Conservation (phyloP, 92 coral and sea anemone genomes). For the Anthopleura xanthogrammica region DNA sequence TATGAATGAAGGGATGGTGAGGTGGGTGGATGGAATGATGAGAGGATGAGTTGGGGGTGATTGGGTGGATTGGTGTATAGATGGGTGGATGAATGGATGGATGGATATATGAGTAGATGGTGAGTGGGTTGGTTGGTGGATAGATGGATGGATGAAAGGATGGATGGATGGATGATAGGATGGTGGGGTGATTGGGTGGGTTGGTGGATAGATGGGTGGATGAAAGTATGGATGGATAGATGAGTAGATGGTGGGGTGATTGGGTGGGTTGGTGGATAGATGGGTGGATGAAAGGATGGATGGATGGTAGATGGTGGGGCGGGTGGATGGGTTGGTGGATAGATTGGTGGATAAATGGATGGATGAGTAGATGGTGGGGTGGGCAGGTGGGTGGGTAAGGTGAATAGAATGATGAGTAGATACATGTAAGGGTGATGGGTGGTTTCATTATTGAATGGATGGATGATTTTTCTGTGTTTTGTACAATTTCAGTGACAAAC, state of each 20-base stretch:
- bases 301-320: too few species aligned
- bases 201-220: background rate
- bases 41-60: background rate
- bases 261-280: background rate
- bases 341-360: too few species aligned
- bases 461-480: background rate
- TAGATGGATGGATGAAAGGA: background rate
- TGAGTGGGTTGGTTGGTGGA: background rate
- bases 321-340: too few species aligned
- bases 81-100: background rate
- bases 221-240: background rate
- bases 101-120: background rate
- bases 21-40: background rate
- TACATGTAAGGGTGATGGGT: background rate
- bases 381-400: background rate
- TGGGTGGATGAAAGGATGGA: background rate
- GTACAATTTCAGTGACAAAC: conserved; percentile 63
- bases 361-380: too few species aligned
- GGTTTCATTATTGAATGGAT: background rate
- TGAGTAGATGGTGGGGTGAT: background rate
- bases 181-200: background rate
- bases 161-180: background rate
- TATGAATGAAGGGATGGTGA: background rate
- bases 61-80: background rate
- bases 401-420: background rate